Conservation (phyloP, 2,797 vertebrate genomes). For the Paratrypauchen microcephalus region DNA sequence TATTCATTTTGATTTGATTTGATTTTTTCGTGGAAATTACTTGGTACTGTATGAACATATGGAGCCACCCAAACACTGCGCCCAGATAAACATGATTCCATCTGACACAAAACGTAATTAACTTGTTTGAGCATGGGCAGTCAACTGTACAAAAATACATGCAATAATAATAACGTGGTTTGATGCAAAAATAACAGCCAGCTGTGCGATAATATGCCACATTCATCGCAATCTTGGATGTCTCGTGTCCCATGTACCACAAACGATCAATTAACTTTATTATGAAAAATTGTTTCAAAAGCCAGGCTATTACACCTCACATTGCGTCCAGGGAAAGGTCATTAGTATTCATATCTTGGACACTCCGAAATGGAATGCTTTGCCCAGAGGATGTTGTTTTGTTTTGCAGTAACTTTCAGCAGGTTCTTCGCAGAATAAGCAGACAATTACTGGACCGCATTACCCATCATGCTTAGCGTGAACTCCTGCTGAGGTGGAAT, state of each 20-base stretch:
- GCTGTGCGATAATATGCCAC: slow-evolving; percentile 13
- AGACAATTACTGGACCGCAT: slow-evolving; percentile 39
- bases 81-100: slow-evolving; percentile 12
- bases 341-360: slow-evolving; percentile 65
- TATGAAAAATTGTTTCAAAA: slow-evolving; percentile 29
- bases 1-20: no score
- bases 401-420: slow-evolving; percentile 36
- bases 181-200: slow-evolving; percentile 18
- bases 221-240: slow-evolving; percentile 21
- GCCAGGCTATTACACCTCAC: slow-evolving; percentile 45
- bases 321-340: slow-evolving; percentile 16
- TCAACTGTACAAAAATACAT: slow-evolving; percentile 8
- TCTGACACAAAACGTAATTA: slow-evolving; percentile 40
- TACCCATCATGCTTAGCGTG: slow-evolving; percentile 19
- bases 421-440: slow-evolving; percentile 29
- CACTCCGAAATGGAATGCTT: slow-evolving; percentile 26
- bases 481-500: slow-evolving; percentile 33
- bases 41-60: not conserved
- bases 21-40: not conserved
- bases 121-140: not conserved
- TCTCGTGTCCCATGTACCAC: slow-evolving; percentile 26
- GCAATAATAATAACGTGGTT: slow-evolving; percentile 20
- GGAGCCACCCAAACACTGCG: not conserved
- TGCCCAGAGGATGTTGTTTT: slow-evolving; percentile 31
- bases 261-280: slow-evolving; percentile 53